A percentile compares a stretch with the other conserved stretches of the same genome.
These are phyloP conservation scores for Peromyscus attwateri DNA, from an alignment of 2,797 vertebrate species.

Conservation along the genomic window DNA sequence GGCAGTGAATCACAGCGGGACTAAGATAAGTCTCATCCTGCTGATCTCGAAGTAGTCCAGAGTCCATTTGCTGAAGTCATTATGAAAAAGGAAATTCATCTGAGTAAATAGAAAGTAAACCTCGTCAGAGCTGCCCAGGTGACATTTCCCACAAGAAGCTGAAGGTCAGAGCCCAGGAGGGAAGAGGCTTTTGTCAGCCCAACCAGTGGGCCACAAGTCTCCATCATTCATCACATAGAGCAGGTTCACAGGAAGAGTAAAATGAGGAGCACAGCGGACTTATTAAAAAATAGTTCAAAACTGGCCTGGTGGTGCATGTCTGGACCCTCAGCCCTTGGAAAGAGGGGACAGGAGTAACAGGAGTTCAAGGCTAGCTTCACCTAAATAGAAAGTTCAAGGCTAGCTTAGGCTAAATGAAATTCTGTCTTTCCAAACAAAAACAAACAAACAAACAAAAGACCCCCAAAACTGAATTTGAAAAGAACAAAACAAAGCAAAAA, in stretches of 20 bases:
- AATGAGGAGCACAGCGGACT: background rate
- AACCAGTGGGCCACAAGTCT: background rate
- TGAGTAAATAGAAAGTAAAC: constrained; percentile 79
- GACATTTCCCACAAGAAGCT: constrained; percentile 53
- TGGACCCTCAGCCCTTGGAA: background rate
- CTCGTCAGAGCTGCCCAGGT: background rate
- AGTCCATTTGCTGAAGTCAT: constrained; percentile 80
- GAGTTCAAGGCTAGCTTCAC: background rate
- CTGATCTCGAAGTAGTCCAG: constrained; percentile 58
- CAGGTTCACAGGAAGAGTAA: background rate
- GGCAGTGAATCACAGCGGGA: constrained; percentile 81
- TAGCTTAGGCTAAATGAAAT: background rate
- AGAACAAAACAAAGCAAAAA: background rate
- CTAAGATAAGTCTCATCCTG: constrained; percentile 81
- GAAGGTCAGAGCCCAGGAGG: background rate
- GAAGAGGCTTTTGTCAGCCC: background rate
- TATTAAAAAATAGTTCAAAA: background rate
- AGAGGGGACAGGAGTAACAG: background rate
- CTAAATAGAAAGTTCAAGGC: background rate
- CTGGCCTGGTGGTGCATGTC: background rate
- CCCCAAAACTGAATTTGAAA: background rate
- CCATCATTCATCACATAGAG: background rate
- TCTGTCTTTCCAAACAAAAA: background rate
- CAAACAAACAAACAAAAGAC: background rate
- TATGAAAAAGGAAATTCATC: constrained; percentile 80